Evolutionary conservation across 1,140 invertebrate genomes (phyloP).

Genomic region (Periplaneta americana): DNA sequence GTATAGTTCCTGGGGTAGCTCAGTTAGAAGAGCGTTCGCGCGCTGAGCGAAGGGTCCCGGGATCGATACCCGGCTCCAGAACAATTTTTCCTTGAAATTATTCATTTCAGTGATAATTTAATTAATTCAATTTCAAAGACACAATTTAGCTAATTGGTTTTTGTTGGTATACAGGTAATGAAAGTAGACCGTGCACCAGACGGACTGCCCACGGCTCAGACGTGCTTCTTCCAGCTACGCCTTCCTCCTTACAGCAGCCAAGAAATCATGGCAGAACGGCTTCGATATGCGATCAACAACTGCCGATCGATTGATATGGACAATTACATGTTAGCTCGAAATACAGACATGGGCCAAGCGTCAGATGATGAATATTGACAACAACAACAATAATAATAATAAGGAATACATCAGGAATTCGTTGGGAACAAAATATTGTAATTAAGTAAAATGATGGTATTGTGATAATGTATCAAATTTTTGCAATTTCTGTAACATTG

Average conservation of each 20-base stretch:
- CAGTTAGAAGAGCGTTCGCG: no score
- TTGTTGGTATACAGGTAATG: slow-evolving; percentile 45
- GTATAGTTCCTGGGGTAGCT: no score
- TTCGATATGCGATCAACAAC: slow-evolving; percentile 62
- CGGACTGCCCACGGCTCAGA: slow-evolving; percentile 60
- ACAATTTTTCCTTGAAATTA: no score
- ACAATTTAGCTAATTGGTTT: no score
- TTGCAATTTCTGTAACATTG: background rate
- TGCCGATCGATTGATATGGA: slow-evolving; percentile 70
- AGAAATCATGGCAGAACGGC: slow-evolving; percentile 54
- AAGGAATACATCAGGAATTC: background rate
- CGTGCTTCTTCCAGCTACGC: slow-evolving; percentile 65
- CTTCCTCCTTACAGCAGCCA: slow-evolving; percentile 55
- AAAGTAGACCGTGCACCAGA: slow-evolving; percentile 51
- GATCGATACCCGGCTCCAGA: no score
- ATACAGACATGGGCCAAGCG: slow-evolving; percentile 44
- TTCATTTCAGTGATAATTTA: no score
- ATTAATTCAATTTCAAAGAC: no score
- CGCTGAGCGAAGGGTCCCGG: no score
- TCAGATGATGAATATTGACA: slow-evolving; percentile 44
- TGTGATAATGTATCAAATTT: background rate
- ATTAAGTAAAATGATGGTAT: background rate
- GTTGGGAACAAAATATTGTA: background rate
- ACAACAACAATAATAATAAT: no score
- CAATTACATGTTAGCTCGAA: slow-evolving; percentile 64